Conservation (phyloP, 2,888 invertebrate genomes). For the Cantharis rustica region DNA sequence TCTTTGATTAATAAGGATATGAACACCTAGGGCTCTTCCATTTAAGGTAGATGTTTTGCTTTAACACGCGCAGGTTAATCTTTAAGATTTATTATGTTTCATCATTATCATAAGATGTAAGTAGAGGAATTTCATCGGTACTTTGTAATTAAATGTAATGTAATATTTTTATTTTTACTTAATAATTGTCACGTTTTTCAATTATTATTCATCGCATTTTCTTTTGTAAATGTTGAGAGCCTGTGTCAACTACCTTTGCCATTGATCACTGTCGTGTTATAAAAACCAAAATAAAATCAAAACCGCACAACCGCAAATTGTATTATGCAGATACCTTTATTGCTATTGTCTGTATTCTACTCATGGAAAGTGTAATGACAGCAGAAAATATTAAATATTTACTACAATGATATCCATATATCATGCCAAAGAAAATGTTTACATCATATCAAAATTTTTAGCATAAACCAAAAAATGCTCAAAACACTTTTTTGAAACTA, state of each 20-base stretch:
- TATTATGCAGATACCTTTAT: not conserved
- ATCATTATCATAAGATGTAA: conserved; percentile 8
- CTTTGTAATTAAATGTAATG: conserved; percentile 14
- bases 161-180: not conserved
- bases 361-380: not conserved
- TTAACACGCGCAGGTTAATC: conserved; percentile 13
- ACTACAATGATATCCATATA: too few relatives aligned
- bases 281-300: not conserved
- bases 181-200: not conserved
- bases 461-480: too few relatives aligned
- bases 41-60: conserved; percentile 6
- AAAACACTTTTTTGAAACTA: too few relatives aligned
- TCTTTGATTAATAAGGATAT: conserved; percentile 4
- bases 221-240: not conserved
- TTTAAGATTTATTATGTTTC: conserved; percentile 10
- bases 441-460: too few relatives aligned
- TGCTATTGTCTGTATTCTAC: not conserved
- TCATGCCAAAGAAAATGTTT: too few relatives aligned
- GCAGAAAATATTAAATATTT: not conserved
- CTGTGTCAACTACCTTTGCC: not conserved
- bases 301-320: not conserved
- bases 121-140: conserved; percentile 12
- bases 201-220: not conserved
- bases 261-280: not conserved
- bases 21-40: conserved; percentile 6